Base-by-base conservation (phyloP, 2,888 invertebrate genomes). In the Caenorhabditis sp. region DNA sequence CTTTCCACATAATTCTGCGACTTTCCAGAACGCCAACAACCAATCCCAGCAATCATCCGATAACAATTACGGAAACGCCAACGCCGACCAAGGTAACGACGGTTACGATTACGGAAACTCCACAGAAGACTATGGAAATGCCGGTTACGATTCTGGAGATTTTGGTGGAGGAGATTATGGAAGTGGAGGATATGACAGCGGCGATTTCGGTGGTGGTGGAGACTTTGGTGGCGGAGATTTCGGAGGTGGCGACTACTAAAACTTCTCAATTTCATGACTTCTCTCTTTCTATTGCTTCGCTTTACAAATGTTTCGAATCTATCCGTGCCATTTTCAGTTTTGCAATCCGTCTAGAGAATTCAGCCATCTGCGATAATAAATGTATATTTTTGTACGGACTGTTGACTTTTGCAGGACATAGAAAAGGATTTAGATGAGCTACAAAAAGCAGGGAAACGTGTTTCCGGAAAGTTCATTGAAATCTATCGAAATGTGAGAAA, bases 101-200 rank as follows among this genome's bases (percentile, higher is more conserved):
- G 28, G 47, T 24, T 66, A 64, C 44, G 63, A 77, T 51, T 79
- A 86, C 47, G 79, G 82, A 56, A 82, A 76, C 44, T 86, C 80
- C n/a, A 73, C 44, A 16, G 44, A 82, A 24, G 80, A 82, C 28
- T 85, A 64, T 64, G 85, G 72, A 35, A 85, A 80, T 54, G 80
- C 75, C 35, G 83, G 82, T 10, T 84, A 84, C 47, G 85, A 73
- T 59, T 80, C 82, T 12, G 85, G 84, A 31, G 83, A 82, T 35
- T 77, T 64, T 58, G 88, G 86, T 24, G 87, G 80, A 5, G 86
- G 85, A 28, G 87, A 84, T 49, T 75, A 54, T 31, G 74, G 63
- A 26, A 69, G 75, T 19, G 80, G 70, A 12, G 87, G 80, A 26
- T 77, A 63, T 19, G 83, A 80, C 24, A 76, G 82, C 8, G 61